Percentiles rank a stretch among this genome's conserved stretches.
These are phyloP conservation scores for Nomada fucata DNA, from an alignment of 2,888 invertebrate genomes.

Conservation along the genomic window DNA sequence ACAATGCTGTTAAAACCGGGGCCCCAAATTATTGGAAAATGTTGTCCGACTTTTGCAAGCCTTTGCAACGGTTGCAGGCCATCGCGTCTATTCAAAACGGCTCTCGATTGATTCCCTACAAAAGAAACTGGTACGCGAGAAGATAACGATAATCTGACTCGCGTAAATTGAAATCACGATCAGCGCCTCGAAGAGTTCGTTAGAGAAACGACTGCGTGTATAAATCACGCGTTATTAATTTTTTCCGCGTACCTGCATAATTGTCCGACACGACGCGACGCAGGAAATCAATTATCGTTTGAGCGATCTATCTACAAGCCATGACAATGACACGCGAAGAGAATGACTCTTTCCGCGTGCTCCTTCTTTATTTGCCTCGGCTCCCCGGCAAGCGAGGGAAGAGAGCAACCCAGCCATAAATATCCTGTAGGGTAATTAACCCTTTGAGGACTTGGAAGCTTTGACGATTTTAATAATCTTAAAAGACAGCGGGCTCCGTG, in stretches of 20 bases:
- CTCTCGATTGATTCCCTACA: neutral
- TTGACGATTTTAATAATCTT: slow-evolving; percentile 83
- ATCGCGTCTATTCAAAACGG: neutral
- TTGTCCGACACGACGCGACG: slow-evolving; percentile 42
- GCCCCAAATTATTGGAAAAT: neutral
- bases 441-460: slow-evolving; percentile 83
- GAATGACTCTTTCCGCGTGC: slow-evolving; percentile 61
- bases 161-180: neutral
- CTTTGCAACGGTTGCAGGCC: neutral
- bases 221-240: slow-evolving; percentile 17
- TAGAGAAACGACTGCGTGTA: neutral
- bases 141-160: neutral
- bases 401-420: slow-evolving; percentile 78
- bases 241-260: slow-evolving; percentile 12
- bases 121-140: neutral
- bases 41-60: too few species aligned
- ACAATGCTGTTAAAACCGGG: neutral
- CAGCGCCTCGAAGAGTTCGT: neutral
- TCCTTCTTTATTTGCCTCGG: slow-evolving; percentile 69
- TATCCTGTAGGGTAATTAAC: slow-evolving; percentile 83
- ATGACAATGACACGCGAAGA: slow-evolving; percentile 64
- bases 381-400: slow-evolving; percentile 69
- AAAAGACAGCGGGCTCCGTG: slow-evolving; percentile 79
- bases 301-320: slow-evolving; percentile 52
- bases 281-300: slow-evolving; percentile 58